These are phyloP conservation scores for Scaptomyza cyrtandrae DNA, from an alignment of 2,888 invertebrate genomes.

Conservation along the genomic window DNA sequence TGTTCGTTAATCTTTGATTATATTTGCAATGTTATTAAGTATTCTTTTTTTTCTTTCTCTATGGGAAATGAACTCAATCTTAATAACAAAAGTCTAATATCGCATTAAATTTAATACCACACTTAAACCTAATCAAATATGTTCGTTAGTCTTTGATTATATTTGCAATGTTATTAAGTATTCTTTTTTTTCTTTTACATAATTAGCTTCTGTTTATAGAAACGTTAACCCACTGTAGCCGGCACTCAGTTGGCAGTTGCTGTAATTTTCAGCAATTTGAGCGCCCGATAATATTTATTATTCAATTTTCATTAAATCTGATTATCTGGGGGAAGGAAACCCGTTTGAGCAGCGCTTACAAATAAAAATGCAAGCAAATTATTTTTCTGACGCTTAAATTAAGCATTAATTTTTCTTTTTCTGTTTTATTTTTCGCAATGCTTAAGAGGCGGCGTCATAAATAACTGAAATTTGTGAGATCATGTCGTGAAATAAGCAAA, in stretches of 20 bases:
- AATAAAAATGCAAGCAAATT: constrained; percentile 67
- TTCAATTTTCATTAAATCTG: constrained; percentile 79
- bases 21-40: background rate
- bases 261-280: constrained; percentile 64
- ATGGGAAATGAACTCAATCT: too few relatives aligned
- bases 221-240: constrained; percentile 42
- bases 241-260: constrained; percentile 34
- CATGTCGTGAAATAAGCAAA: constrained; percentile 59
- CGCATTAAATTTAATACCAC: too few relatives aligned
- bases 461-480: constrained; percentile 58
- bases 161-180: background rate
- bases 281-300: constrained; percentile 74
- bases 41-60: background rate
- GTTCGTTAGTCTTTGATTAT: background rate
- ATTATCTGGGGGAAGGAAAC: constrained; percentile 56
- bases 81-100: too few relatives aligned
- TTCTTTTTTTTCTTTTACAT: background rate
- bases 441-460: constrained; percentile 54
- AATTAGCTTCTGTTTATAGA: constrained; percentile 53
- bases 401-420: constrained; percentile 64
- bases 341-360: constrained; percentile 42
- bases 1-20: background rate
- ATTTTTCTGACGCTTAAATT: constrained; percentile 75
- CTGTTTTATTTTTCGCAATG: constrained; percentile 52
- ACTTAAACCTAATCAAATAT: background rate